Conservation (phyloP, 2,797 vertebrate genomes). For the Ataeniobius toweri region DNA sequence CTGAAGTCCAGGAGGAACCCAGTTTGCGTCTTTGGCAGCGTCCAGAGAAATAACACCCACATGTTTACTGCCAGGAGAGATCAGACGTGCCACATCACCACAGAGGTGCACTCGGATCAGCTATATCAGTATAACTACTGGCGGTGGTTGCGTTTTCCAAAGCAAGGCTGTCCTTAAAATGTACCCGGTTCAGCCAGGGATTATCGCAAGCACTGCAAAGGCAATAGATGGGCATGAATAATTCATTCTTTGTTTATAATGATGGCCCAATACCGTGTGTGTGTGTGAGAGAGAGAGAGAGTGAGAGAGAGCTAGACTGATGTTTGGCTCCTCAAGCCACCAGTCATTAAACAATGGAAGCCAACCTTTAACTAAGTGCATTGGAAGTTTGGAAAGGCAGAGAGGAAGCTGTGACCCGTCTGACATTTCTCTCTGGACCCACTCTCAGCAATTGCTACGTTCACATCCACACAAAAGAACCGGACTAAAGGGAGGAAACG, state of each 20-base stretch:
- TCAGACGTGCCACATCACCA: slow-evolving; percentile 10
- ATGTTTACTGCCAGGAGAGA: slow-evolving; percentile 41
- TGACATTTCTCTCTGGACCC: slow-evolving; percentile 60
- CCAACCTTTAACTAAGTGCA: slow-evolving; percentile 45
- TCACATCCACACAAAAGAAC: too few species aligned
- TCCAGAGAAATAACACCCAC: slow-evolving; percentile 58
- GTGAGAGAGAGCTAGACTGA: not conserved
- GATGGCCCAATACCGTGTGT: not conserved
- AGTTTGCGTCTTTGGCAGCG: slow-evolving; percentile 61
- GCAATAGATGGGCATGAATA: not conserved
- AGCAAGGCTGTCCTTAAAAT: slow-evolving; percentile 1
- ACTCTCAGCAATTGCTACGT: too few species aligned
- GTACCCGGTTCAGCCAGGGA: not conserved
- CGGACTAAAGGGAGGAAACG: too few species aligned
- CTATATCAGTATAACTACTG: not conserved
- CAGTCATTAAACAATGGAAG: slow-evolving; percentile 51
- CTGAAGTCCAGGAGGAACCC: slow-evolving; percentile 62
- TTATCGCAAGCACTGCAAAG: slow-evolving; percentile 1
- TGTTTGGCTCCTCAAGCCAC: slow-evolving; percentile 15
- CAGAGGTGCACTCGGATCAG: not conserved
- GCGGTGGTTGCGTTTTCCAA: not conserved
- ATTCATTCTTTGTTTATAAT: not conserved
- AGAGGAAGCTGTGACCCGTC: slow-evolving; percentile 58
- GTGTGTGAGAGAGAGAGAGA: not conserved
- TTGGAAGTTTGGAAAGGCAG: slow-evolving; percentile 54